Base-by-base conservation (phyloP, 1,140 invertebrate genomes). In the Atopsyche davidsoni region DNA sequence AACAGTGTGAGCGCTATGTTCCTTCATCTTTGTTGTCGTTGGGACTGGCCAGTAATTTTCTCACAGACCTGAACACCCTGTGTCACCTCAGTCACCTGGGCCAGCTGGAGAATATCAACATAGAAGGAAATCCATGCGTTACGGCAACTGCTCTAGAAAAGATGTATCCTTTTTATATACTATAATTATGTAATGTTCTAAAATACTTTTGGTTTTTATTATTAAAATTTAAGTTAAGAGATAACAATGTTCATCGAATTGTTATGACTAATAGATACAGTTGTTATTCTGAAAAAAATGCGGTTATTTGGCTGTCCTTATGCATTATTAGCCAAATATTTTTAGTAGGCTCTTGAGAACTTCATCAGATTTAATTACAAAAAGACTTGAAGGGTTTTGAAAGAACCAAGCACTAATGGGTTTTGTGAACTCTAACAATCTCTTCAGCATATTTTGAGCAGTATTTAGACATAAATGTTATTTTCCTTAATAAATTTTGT, bases 81-180 rank as follows among this genome's bases (percentile, higher is more conserved):
- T 87, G 82, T 10, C 85, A 87, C 65, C 70, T 96, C 43, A 80
- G 79, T 6, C 81, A 87, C 65, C 70, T 94, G 38, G 75, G 70
- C 13, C 79, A 82, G 60, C 67, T 96, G 43, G 79, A 86, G 40
- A 88, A 86, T 66, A 79, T 94, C 52, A 89, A 88, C 6, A 77
- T 96, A 42, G 79, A 81, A 56, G 86, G 88, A 46, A 96, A 96
- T 75, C 89, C 89, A 0, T 93, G 89, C 72, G 80, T 90, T 34
- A 75, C 76, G 45, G 78, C 81, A 72, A 76, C 77, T 58, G 80
- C 79, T 46, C 80, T 69, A 32, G 69, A 72, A 31, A 79, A 77
- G 65, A 72, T 81, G 82, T 85, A 85, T 83, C 81, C 80, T 85
- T 79, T 46, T 31, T n/a, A n/a, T n/a, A n/a, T n/a, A n/a, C n/a